A percentile compares a stretch with the other conserved stretches of the same genome.
Evolutionary conservation across 2,888 invertebrate species (phyloP).

Genomic region (Nasonovia ribisnigri): DNA sequence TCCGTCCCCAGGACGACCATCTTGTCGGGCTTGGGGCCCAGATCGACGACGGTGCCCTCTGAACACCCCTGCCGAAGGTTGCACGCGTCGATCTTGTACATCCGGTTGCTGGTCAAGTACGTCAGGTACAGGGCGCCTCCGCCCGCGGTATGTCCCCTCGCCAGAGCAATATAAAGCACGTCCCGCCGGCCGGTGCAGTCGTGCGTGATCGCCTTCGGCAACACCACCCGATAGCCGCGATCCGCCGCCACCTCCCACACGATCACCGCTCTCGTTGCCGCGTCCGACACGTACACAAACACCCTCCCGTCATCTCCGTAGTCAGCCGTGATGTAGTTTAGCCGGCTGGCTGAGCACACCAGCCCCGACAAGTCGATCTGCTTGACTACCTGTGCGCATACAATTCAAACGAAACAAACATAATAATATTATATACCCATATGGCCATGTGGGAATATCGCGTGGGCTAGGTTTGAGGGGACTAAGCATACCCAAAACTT

Average conservation of each 20-base stretch:
- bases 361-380: conserved; percentile 75
- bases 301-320: conserved; percentile 70
- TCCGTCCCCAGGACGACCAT: conserved; percentile 74
- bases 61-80: conserved; percentile 72
- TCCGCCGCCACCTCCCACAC: conserved; percentile 77
- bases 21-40: conserved; percentile 74
- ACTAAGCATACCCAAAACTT: background rate
- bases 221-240: conserved; percentile 76
- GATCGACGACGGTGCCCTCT: conserved; percentile 70
- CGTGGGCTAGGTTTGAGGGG: background rate
- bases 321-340: conserved; percentile 81
- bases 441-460: background rate
- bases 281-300: conserved; percentile 74
- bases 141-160: conserved; percentile 73
- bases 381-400: conserved; percentile 72
- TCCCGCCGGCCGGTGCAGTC: conserved; percentile 77
- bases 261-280: conserved; percentile 77
- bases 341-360: conserved; percentile 75
- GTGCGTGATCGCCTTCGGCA: conserved; percentile 76
- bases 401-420: background rate
- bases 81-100: conserved; percentile 75
- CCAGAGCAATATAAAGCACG: conserved; percentile 78
- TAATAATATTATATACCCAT: background rate
- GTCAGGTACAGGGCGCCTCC: conserved; percentile 76
- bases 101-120: conserved; percentile 75